Conservation (phyloP, 2,888 invertebrate species). For the Phlogophora meticulosa region DNA sequence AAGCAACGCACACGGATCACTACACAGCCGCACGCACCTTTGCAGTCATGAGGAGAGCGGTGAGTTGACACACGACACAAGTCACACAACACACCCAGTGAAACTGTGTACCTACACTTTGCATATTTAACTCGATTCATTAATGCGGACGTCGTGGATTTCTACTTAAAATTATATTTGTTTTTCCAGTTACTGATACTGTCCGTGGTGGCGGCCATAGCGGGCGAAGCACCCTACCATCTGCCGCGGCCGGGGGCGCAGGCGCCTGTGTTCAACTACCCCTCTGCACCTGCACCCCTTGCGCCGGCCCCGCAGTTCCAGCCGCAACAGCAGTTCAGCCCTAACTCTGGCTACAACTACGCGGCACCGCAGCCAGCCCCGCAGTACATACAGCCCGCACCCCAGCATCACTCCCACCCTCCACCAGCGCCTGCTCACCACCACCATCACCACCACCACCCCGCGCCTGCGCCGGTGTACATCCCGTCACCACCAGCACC, state of each 20-base stretch:
- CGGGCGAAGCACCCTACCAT: constrained; percentile 86
- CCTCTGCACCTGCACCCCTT: constrained; percentile 65
- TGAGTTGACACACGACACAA: constrained; percentile 77
- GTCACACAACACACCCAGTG: constrained; percentile 71
- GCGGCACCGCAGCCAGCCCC: constrained; percentile 70
- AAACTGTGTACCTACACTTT: constrained; percentile 74
- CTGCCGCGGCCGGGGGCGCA: constrained; percentile 80
- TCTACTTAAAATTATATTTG: constrained; percentile 53
- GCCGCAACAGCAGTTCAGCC: constrained; percentile 64
- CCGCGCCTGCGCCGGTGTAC: constrained; percentile 41
- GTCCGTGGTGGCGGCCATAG: constrained; percentile 79
- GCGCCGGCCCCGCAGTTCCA: constrained; percentile 64
- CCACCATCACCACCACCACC: constrained; percentile 55
- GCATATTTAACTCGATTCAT: constrained; percentile 62
- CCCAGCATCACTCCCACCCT: constrained; percentile 49
- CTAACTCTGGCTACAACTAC: constrained; percentile 74
- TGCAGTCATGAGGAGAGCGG: constrained; percentile 85
- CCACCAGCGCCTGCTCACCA: constrained; percentile 56
- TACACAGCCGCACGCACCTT: constrained; percentile 79
- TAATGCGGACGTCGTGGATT: constrained; percentile 61
- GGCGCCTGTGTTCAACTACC: constrained; percentile 78
- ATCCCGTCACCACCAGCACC: constrained; percentile 35
- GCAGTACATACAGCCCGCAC: constrained; percentile 65
- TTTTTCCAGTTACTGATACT: constrained; percentile 82
- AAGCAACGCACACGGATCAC: constrained; percentile 67